Evolutionary conservation across 2,888 invertebrate species (phyloP).

Genomic region (Lacanobia oleracea): DNA sequence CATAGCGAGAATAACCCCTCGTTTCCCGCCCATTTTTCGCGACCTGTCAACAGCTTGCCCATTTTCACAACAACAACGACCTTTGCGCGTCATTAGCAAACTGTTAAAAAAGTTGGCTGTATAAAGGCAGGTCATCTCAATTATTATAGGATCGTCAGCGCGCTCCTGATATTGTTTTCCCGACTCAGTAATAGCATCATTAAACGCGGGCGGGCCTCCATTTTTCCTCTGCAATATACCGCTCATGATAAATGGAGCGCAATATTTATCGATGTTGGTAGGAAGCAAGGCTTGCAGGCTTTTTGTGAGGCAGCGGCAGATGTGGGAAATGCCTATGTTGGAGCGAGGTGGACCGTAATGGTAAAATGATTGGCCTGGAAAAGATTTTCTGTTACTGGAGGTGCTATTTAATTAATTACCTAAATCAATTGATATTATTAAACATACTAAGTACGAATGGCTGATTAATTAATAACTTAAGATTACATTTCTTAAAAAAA

Average conservation of each 20-base stretch:
- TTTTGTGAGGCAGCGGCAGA: slow-evolving; percentile 37
- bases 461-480: too few species aligned
- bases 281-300: slow-evolving; percentile 55
- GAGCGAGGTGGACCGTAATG: slow-evolving; percentile 12
- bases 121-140: slow-evolving; percentile 55
- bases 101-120: slow-evolving; percentile 50
- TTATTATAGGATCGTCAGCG: slow-evolving; percentile 63
- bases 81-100: slow-evolving; percentile 54
- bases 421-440: not conserved
- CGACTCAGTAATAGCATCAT: slow-evolving; percentile 74
- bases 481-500: too few species aligned
- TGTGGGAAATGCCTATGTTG: slow-evolving; percentile 36
- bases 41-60: slow-evolving; percentile 41
- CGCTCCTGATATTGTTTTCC: slow-evolving; percentile 70
- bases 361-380: slow-evolving; percentile 25
- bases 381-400: slow-evolving; percentile 1
- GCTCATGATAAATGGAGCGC: slow-evolving; percentile 70
- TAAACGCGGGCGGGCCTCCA: slow-evolving; percentile 65
- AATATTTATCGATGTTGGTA: slow-evolving; percentile 70
- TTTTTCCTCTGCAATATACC: slow-evolving; percentile 69
- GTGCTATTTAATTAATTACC: too few species aligned
- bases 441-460: not conserved
- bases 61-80: slow-evolving; percentile 39
- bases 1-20: not conserved
- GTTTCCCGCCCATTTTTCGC: slow-evolving; percentile 2